Evolutionary conservation across 1,140 invertebrate species (phyloP).

Genomic region (Drosophila kurseongensis): DNA sequence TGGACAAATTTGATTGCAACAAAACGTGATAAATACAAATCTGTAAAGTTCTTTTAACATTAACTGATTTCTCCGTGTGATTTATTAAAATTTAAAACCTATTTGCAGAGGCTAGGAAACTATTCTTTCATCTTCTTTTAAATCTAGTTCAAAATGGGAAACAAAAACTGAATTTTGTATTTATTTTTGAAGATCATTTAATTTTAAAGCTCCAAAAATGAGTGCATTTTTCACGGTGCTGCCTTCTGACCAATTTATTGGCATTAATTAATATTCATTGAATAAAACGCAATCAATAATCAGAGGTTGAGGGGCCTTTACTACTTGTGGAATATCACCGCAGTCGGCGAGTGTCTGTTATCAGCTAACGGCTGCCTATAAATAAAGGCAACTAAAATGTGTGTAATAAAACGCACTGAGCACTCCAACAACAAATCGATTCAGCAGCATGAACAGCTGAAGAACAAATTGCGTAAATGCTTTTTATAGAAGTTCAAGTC

Average conservation of each 20-base stretch:
- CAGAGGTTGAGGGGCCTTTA: constrained; percentile 5
- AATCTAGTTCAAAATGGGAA: too few relatives aligned
- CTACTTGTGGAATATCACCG: neutral
- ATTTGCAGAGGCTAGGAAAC: too few relatives aligned
- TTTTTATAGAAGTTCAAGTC: constrained; percentile 80
- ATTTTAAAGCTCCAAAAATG: neutral
- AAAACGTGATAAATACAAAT: too few relatives aligned
- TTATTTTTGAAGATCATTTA: too few relatives aligned
- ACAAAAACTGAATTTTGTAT: too few relatives aligned
- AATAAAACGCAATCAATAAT: constrained; percentile 43
- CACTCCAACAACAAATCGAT: neutral
- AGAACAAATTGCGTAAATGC: constrained; percentile 73
- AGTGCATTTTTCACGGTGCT: neutral
- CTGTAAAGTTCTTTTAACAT: too few relatives aligned
- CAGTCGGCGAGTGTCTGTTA: constrained; percentile 26
- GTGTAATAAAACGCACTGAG: constrained; percentile 45
- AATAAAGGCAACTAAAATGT: constrained; percentile 35
- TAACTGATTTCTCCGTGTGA: too few relatives aligned
- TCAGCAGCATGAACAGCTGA: constrained; percentile 34
- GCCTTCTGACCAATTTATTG: neutral
- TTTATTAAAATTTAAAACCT: too few relatives aligned
- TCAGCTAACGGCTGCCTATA: constrained; percentile 47
- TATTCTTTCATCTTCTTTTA: too few relatives aligned
- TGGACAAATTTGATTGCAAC: too few relatives aligned
- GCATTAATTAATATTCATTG: constrained; percentile 59